Percentiles rank a stretch among this genome's conserved stretches.
Evolutionary conservation across 2,797 vertebrate species (phyloP).

Genomic region (Gadopsis bispinosus): DNA sequence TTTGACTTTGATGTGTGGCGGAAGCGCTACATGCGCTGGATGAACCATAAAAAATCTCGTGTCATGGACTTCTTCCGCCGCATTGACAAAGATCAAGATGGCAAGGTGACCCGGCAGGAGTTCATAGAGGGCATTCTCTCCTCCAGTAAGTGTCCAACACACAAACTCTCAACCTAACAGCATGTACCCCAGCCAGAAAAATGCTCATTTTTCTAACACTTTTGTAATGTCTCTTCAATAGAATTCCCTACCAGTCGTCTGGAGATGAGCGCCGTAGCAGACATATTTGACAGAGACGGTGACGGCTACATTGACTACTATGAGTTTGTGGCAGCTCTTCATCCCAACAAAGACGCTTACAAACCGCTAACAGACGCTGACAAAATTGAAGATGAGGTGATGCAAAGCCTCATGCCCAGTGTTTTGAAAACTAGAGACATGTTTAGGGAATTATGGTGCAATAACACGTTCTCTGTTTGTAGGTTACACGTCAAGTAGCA

Average conservation of each 20-base stretch:
- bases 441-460: not conserved
- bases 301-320: slow-evolving; percentile 99
- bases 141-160: slow-evolving; percentile 90
- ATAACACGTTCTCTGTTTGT: slow-evolving; percentile 21
- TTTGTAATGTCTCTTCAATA: slow-evolving; percentile 55
- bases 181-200: not conserved
- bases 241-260: slow-evolving; percentile 97
- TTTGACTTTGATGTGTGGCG: slow-evolving; percentile 99
- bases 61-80: slow-evolving; percentile 99
- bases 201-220: slow-evolving; percentile 5
- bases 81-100: slow-evolving; percentile 99
- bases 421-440: not conserved
- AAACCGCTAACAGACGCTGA: slow-evolving; percentile 98
- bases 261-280: slow-evolving; percentile 98
- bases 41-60: slow-evolving; percentile 99
- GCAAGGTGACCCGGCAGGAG: slow-evolving; percentile 98
- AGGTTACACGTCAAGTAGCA: slow-evolving; percentile 98
- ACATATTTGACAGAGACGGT: slow-evolving; percentile 98
- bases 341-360: slow-evolving; percentile 99
- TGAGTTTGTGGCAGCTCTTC: slow-evolving; percentile 98
- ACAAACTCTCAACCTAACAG: not conserved
- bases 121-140: slow-evolving; percentile 99
- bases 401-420: not conserved
- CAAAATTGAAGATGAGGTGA: slow-evolving; percentile 99
- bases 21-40: slow-evolving; percentile 99